Percentiles rank a stretch among this genome's conserved stretches.
Conservation (phyloP, 2,113 vertebrate genomes). For the Scartelaos histophorus region DNA sequence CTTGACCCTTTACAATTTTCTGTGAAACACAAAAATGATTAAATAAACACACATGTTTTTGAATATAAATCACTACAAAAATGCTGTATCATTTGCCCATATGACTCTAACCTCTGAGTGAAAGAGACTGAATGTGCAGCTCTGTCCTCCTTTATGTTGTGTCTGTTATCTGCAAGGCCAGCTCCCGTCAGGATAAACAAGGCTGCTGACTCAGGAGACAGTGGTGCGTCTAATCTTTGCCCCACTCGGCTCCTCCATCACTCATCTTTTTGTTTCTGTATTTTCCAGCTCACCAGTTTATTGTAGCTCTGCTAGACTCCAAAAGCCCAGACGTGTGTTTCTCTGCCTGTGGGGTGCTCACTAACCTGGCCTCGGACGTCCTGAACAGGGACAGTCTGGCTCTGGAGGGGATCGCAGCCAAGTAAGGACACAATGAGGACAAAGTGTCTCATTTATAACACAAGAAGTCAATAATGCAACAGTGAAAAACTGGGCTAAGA, state of each 20-base stretch:
- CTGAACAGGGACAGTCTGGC: constrained; percentile 79
- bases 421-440: constrained; percentile 76
- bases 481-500: background rate
- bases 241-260: constrained; percentile 29
- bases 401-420: constrained; percentile 81
- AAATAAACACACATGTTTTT: background rate
- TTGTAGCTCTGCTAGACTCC: constrained; percentile 86
- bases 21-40: background rate
- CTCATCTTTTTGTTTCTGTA: constrained; percentile 14
- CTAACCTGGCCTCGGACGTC: constrained; percentile 81
- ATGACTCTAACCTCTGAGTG: constrained; percentile 1
- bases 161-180: constrained; percentile 58
- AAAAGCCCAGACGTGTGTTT: constrained; percentile 90
- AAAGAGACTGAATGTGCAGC: background rate
- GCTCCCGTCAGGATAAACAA: constrained; percentile 44
- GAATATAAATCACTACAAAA: background rate
- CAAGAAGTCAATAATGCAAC: background rate
- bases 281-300: constrained; percentile 85
- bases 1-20: too few relatives aligned
- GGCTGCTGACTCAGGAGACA: constrained; percentile 33
- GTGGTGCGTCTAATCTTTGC: constrained; percentile 42
- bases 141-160: constrained; percentile 5
- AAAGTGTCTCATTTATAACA: background rate
- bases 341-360: constrained; percentile 92
- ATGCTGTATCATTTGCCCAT: background rate